Evolutionary conservation across 2,888 invertebrate genomes (phyloP), one percentile per base, ranked within the genome.

Genomic region (Chaitophorus viminalis): DNA sequence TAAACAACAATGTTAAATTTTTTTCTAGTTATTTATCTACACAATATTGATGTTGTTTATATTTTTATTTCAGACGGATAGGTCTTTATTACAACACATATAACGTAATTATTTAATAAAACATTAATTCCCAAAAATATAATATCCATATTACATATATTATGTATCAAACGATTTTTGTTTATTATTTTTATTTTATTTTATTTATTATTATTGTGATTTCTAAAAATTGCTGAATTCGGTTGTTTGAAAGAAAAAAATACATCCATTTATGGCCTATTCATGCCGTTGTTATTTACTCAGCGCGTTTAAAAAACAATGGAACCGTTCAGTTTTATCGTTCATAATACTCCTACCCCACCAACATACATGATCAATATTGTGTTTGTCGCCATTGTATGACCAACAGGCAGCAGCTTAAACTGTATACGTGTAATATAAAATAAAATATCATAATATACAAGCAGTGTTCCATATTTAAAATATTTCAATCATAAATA

Each of bases 281-380:
- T n/a, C n/a, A 33, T 54, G 70, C 33, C 46, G 31, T n/a, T 36
- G 54, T 54, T 82, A 29, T 74, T 74, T 74, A 74, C 82, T 60
- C 54, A 9, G 36, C n/a, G 54, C 82, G 36, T 74, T 82, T 36
- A 60, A 83, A 82, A 83, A 83, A 83, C 83, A 83, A 83, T 83
- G 83, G 75, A 75, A 75, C 36, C 36, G 60, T 83, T 75, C 36
- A 31, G 9, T 83, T 83, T 60, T 83, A 75, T 83, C 54, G 54
- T 52, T 54, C n/a, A n/a, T n/a, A 3, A 14, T 25, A 9, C 31
- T 6, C 17, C 21, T 54, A n/a, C 31, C 9, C 54, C 11, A 0
- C 36, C 36, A 11, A 33, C 68, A 75, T 14, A 14, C 46, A 46
- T 75, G 74, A 83, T 83, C 74, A 60, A 74, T 83, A 75, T 29